These are phyloP conservation scores for Gorsachius magnificus DNA, from an alignment of 2,797 vertebrate species.

Conservation along the genomic window DNA sequence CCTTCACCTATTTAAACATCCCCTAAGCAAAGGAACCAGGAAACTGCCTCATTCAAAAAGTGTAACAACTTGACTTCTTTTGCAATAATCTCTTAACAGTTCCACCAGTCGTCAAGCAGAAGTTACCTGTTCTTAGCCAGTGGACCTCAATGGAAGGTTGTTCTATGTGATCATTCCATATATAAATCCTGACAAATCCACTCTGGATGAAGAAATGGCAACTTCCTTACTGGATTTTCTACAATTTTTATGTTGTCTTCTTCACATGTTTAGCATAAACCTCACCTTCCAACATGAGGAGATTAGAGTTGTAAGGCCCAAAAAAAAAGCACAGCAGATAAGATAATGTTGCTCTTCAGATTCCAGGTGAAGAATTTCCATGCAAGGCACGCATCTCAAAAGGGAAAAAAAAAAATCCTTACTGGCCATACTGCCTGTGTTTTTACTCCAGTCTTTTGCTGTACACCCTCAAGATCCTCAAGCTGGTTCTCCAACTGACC, in stretches of 20 bases:
- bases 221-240: not conserved
- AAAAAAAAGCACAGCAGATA: not conserved
- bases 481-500: rapidly evolving
- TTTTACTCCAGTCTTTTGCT: not conserved
- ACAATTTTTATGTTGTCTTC: not conserved
- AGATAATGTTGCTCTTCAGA: not conserved
- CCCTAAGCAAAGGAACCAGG: not conserved
- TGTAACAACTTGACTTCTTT: not conserved
- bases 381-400: not conserved
- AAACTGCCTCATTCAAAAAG: not conserved
- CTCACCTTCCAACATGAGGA: not conserved
- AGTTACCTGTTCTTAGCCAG: not conserved
- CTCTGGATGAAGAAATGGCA: not conserved
- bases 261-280: not conserved
- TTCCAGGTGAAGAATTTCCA: not conserved
- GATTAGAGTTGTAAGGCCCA: not conserved
- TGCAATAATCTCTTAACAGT: not conserved
- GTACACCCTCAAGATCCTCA: not conserved
- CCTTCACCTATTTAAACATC: not conserved
- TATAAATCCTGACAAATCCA: not conserved
- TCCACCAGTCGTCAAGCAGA: not conserved
- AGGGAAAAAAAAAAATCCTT: not conserved
- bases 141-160: not conserved
- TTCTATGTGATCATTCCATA: not conserved
- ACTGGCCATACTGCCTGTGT: not conserved